Evolutionary conservation across 2,797 vertebrate species (phyloP).

Genomic region (Cephalopachus bancanus): DNA sequence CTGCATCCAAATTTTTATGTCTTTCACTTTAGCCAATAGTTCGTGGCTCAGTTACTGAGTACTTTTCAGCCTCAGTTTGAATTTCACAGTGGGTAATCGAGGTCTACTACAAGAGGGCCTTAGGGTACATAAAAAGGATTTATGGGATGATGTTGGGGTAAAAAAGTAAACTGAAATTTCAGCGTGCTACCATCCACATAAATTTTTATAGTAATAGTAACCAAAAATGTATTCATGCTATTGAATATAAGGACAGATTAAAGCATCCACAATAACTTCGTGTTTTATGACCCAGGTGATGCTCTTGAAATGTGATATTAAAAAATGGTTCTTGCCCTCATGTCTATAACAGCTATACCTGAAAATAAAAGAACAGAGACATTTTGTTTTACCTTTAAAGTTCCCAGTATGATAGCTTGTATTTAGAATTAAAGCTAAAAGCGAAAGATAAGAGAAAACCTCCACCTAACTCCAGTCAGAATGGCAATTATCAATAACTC

Average conservation of each 20-base stretch:
- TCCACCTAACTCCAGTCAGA: too few species aligned
- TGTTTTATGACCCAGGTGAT: neutral
- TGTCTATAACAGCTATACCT: neutral
- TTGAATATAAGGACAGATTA: neutral
- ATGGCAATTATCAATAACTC: too few species aligned
- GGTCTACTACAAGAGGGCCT: neutral
- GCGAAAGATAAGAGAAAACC: neutral
- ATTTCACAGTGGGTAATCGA: neutral
- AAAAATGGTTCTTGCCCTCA: neutral
- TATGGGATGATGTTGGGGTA: neutral
- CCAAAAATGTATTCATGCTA: neutral
- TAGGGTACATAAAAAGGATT: neutral
- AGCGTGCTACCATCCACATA: neutral
- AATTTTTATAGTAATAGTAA: neutral
- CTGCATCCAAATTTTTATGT: neutral
- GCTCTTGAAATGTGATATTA: neutral
- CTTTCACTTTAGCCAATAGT: neutral
- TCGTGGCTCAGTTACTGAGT: neutral
- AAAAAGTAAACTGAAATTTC: neutral
- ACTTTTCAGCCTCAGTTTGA: neutral
- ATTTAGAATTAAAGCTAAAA: neutral
- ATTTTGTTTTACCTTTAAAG: slow-evolving; percentile 19
- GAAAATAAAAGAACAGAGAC: neutral
- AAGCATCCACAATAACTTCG: neutral
- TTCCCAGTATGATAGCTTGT: neutral